phyloP scores from a whole-genome alignment of 1,140 invertebrate genomes.

The Ptiloglossa arizonensis region DNA sequence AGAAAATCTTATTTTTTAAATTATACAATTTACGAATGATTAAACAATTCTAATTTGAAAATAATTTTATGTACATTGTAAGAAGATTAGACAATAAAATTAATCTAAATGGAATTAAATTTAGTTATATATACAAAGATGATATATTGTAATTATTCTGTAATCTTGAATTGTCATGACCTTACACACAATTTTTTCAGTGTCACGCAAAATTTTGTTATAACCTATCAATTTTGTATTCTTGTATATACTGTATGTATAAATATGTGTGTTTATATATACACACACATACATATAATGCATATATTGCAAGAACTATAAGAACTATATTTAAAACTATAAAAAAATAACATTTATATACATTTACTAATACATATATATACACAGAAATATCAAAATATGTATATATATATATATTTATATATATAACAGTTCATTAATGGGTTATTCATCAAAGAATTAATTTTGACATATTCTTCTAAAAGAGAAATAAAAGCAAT shows the following conservation, averaged over 20 bases:
- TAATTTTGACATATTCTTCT: conserved; percentile 18
- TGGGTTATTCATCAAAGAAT: conserved; percentile 6
- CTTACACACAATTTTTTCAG: conserved; percentile 10
- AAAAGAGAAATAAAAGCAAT: conserved; percentile 8
- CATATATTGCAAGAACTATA: conserved; percentile 5
- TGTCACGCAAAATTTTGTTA: conserved; percentile 10
- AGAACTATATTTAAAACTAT: conserved; percentile 4
- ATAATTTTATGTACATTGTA: conserved; percentile 1
- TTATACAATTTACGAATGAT: conserved; percentile 8
- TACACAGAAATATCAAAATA: neutral
- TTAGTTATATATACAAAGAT: conserved; percentile 27
- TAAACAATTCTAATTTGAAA: neutral
- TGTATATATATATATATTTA: neutral
- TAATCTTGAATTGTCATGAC: conserved; percentile 15
- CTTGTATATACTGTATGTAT: neutral
- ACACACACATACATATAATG: conserved; percentile 3
- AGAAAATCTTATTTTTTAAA: neutral
- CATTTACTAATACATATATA: conserved; percentile 10
- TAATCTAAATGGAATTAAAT: conserved; percentile 24
- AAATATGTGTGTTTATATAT: conserved; percentile 14
- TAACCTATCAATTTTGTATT: conserved; percentile 4
- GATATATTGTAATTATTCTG: neutral
- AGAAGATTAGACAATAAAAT: conserved; percentile 9
- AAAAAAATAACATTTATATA: conserved; percentile 21
- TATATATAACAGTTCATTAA: conserved; percentile 11